Percentiles rank a stretch among this genome's conserved stretches.
phyloP scores from a whole-genome alignment of 35 echinoderm and acorn worm species.

The Eucidaris tribuloides region DNA sequence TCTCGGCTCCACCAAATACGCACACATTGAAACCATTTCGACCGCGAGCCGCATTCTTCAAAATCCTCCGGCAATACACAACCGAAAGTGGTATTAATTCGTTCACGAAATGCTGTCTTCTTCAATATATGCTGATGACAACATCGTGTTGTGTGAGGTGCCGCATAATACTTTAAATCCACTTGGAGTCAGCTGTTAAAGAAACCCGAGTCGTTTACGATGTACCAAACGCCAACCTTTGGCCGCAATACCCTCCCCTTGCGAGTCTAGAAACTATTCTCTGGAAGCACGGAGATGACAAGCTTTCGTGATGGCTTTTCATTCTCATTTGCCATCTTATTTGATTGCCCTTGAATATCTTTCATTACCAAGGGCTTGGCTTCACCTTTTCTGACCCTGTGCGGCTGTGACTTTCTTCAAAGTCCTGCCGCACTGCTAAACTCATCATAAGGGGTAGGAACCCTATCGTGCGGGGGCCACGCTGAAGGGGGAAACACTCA shows the following conservation, averaged over 20 bases:
- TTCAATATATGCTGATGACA: constrained; percentile 22
- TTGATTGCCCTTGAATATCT: constrained; percentile 35
- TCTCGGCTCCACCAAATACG: constrained; percentile 23
- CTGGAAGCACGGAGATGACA: constrained; percentile 19
- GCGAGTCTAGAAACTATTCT: constrained; percentile 14
- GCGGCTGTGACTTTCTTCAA: constrained; percentile 25
- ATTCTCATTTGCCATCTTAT: constrained; percentile 34
- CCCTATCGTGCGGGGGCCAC: constrained; percentile 18
- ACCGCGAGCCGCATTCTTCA: constrained; percentile 1
- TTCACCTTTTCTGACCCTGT: constrained; percentile 7
- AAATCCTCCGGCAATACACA: constrained; percentile 17
- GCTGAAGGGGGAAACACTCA: constrained; percentile 3
- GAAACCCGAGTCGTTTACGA: constrained; percentile 20
- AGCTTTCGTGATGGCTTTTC: not conserved
- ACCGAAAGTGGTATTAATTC: constrained; percentile 30
- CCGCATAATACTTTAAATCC: constrained; percentile 26
- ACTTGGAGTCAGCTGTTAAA: constrained; percentile 23
- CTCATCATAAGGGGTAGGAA: constrained; percentile 18
- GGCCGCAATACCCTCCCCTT: constrained; percentile 24
- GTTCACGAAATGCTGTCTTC: constrained; percentile 18
- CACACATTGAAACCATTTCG: constrained; percentile 29
- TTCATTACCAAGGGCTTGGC: constrained; percentile 28
- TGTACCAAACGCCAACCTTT: constrained; percentile 11
- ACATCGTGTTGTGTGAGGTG: constrained; percentile 31
- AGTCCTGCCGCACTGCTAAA: constrained; percentile 29